Base-by-base conservation (phyloP, 2,888 invertebrate genomes). In the Reticulitermes lucifugus region DNA sequence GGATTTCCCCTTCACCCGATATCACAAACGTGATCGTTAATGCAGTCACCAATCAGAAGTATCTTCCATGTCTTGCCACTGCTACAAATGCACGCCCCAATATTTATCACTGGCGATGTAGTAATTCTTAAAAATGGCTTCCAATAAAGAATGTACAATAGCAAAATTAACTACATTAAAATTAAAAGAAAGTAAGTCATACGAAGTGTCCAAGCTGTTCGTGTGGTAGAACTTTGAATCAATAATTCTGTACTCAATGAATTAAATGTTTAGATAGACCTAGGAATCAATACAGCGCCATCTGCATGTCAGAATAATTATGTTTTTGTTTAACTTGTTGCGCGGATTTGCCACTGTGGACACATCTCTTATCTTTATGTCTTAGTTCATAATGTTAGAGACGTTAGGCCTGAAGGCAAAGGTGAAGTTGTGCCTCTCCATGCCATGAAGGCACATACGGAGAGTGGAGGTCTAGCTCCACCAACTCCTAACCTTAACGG, bases 121-220 rank as follows among this genome's bases (percentile, higher is more conserved):
- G 73, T 73, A 7, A 21, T 73, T 73, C 21, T 73, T 73, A 41
- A 73, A 73, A 73, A 41, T 65, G n/a, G 65, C 12, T 65, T 65
- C 25, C 25, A 65, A 65, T 6, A 7, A 65, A 6, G 65, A 65
- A 65, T 25, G 65, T 25, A 65, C 25, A 65, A 25, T 25, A 65
- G 5, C n/a, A 65, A 65, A 65, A 65, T 7, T 65, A n/a, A 65
- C 4, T 0, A 10, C 9, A 65, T 2, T 65, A 25, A 65, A 25
- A 65, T 12, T 65, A 65, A 65, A 65, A 7, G 5, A 60, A 60
- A 2, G 35, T 35, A 35, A 35, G 35, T 35, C 35, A 35, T 35
- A 35, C 2, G 4, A 35, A 4, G 35, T 35, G 35, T 35, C 35
- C 25, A n/a, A 65, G n/a, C 0, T 25, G 25, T 1, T 65, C n/a